Percentiles rank a stretch among this genome's conserved stretches.
Evolutionary conservation across 2,797 vertebrate genomes (phyloP).

Genomic region (Sebastes miniatus): DNA sequence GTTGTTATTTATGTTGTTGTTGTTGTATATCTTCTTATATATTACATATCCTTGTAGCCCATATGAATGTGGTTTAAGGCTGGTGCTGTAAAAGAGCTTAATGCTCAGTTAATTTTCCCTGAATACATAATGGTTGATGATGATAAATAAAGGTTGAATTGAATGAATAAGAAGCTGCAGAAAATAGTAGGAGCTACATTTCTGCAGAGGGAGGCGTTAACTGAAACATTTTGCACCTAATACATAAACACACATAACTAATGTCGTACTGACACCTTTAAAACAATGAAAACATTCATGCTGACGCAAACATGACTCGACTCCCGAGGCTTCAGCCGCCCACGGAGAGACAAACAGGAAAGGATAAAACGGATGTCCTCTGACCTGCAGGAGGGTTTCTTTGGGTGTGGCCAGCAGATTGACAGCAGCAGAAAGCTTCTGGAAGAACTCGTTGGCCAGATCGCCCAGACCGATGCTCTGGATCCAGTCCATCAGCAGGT

Average conservation of each 20-base stretch:
- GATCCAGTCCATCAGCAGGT: constrained; percentile 84
- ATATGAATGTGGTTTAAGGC: too few relatives aligned
- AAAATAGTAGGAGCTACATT: not conserved
- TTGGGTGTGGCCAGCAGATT: constrained; percentile 86
- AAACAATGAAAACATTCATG: constrained; percentile 26
- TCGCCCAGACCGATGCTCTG: constrained; percentile 78
- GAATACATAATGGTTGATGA: too few relatives aligned
- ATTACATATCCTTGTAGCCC: too few relatives aligned
- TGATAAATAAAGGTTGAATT: not conserved
- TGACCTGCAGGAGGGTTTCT: constrained; percentile 84
- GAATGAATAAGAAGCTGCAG: not conserved
- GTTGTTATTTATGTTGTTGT: too few relatives aligned
- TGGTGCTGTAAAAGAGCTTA: too few relatives aligned
- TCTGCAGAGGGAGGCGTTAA: not conserved
- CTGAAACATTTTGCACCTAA: not conserved
- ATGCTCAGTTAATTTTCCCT: too few relatives aligned
- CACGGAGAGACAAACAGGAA: constrained; percentile 54
- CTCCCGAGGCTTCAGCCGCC: not conserved
- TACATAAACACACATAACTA: constrained; percentile 18
- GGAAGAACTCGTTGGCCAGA: constrained; percentile 79
- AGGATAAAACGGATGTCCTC: constrained; percentile 31
- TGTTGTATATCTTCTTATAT: too few relatives aligned
- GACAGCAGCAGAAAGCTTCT: constrained; percentile 83
- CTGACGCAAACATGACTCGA: not conserved
- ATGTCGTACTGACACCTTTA: not conserved